phyloP scores from a whole-genome alignment of 2,888 invertebrate species.

The Acleris emargana region DNA sequence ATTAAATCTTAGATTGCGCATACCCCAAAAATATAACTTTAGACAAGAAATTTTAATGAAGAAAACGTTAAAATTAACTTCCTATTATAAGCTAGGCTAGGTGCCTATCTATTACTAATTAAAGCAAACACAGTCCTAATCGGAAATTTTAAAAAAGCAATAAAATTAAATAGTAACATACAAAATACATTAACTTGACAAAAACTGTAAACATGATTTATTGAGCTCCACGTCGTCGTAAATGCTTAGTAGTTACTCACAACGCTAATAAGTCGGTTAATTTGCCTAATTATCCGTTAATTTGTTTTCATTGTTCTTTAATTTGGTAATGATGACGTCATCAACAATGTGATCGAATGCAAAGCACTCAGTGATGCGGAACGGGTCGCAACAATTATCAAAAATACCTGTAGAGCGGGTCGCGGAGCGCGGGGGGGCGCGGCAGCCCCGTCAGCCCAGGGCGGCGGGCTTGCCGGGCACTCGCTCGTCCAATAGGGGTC shows the following conservation, averaged over 20 bases:
- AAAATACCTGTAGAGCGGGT: constrained; percentile 77
- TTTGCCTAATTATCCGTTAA: constrained; percentile 21
- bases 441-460: constrained; percentile 70
- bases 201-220: constrained; percentile 31
- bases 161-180: constrained; percentile 31
- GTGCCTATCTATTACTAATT: neutral
- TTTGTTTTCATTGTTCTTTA: constrained; percentile 17
- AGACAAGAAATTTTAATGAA: neutral
- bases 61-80: neutral
- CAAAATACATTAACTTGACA: constrained; percentile 27
- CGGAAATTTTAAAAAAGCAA: constrained; percentile 23
- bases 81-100: neutral
- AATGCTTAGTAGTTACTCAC: constrained; percentile 5
- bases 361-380: constrained; percentile 8
- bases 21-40: too few species aligned
- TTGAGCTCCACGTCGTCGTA: constrained; percentile 24
- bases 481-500: constrained; percentile 70
- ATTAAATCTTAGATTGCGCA: too few species aligned
- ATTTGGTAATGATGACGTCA: constrained; percentile 20
- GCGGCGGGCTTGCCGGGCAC: constrained; percentile 77
- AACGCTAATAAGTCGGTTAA: constrained; percentile 13
- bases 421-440: constrained; percentile 71
- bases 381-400: constrained; percentile 54
- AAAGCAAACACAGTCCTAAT: constrained; percentile 14
- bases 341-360: constrained; percentile 11